Evolutionary conservation across 2,888 invertebrate species (phyloP), one percentile per base, ranked within the genome.

Genomic region (Seladonia tumulorum): DNA sequence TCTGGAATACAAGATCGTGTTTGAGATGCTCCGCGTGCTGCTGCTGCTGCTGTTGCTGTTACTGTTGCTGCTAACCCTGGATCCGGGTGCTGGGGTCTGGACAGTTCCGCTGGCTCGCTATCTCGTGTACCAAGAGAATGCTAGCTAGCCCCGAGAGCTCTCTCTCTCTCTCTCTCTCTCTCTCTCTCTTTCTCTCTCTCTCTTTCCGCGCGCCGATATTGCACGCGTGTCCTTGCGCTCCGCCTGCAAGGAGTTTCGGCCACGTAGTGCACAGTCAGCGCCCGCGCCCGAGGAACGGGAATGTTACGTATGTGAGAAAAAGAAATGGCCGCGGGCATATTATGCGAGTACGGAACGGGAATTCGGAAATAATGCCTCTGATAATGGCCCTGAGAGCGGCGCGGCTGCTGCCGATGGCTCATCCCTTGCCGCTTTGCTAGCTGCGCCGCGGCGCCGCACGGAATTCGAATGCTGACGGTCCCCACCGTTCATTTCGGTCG

Each of bases 1-100:
- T 90, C 90, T 91, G 93, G 94, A 94, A 94, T 94, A 94, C 94
- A 93, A 94, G 94, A 94, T 95, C 94, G 94, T 94, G 94, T 94
- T 94, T 93, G 93, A 94, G 94, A 95, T 95, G 94, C 93, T 93
- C 91, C 90, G 91, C 93, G 92, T 90, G 92, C 90, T 92, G 90
- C 87, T 60, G 90, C 87, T 53, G 86, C 76, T 60, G 60, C 66
- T 86, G 85, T 79, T 78, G 87, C 86, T 71, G 88, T 78, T 85
- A 88, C 84, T 77, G 91, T 89, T 87, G 85, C 85, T 88, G 90
- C 81, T 88, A 89, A 90, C 86, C 90, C 86, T 87, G 91, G 92
- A 92, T 93, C 93, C 93, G 92, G 93, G 92, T 93, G 89, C 91
- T 53, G 90, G 88, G 87, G 81, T 72, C 85, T 83, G 86, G 89